These are phyloP conservation scores for Umimayanthus chanpuru DNA, from an alignment of 92 coral and sea anemone species.

Conservation along the genomic window DNA sequence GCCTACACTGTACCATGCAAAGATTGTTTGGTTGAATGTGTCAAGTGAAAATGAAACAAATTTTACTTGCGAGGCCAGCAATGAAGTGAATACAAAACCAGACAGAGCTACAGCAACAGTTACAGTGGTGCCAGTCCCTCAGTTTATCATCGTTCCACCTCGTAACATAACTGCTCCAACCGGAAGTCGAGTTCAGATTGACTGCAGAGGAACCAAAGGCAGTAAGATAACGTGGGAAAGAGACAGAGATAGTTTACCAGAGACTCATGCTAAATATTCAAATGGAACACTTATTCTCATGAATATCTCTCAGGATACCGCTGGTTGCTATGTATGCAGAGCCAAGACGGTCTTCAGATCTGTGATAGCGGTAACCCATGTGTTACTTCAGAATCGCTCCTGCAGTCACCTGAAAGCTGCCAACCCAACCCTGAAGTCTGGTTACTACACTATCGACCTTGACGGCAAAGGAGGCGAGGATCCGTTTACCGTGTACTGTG, in stretches of 20 bases:
- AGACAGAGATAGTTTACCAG: no score
- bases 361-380: neutral
- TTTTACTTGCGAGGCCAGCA: no score
- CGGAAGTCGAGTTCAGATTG: neutral
- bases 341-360: neutral
- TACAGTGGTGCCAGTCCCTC: neutral
- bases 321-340: neutral
- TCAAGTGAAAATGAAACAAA: no score
- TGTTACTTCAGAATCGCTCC: neutral
- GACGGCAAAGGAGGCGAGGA: slow-evolving; percentile 10
- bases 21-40: no score
- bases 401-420: neutral
- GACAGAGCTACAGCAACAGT: neutral
- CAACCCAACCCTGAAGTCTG: neutral
- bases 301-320: neutral
- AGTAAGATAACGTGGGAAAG: neutral
- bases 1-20: no score
- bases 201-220: neutral
- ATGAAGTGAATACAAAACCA: no score
- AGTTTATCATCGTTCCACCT: neutral
- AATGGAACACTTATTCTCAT: neutral
- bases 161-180: neutral
- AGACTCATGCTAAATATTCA: neutral
- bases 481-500: slow-evolving; percentile 34
- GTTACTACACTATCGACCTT: slow-evolving; percentile 14